Percentiles rank a stretch among this genome's conserved stretches.
Evolutionary conservation across 2,888 invertebrate species (phyloP).

Genomic region (Pterostichus madidus): DNA sequence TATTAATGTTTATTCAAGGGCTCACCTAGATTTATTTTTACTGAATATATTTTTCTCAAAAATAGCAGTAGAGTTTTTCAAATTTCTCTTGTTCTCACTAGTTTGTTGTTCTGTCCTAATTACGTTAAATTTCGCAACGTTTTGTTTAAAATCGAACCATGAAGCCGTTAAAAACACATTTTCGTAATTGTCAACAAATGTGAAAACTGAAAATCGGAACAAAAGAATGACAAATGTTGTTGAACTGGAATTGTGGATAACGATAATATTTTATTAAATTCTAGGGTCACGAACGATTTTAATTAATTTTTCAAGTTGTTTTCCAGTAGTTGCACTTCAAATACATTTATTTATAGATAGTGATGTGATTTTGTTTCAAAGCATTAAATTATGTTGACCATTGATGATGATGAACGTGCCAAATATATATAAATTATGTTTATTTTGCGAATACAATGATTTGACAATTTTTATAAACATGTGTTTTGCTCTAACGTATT

Average conservation of each 20-base stretch:
- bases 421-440: no score
- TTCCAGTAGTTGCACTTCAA: no score
- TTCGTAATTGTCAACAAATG: neutral
- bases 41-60: slow-evolving; percentile 2
- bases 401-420: no score
- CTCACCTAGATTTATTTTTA: neutral
- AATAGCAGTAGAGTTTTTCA: neutral
- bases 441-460: no score
- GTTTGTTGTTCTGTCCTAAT: slow-evolving; percentile 29
- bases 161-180: neutral
- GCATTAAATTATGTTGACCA: no score
- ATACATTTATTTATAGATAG: neutral
- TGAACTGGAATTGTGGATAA: slow-evolving; percentile 3
- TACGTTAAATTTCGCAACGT: slow-evolving; percentile 24
- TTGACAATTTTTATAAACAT: no score
- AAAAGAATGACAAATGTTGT: slow-evolving; percentile 2
- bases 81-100: slow-evolving; percentile 10
- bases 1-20: neutral
- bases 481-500: no score
- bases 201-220: neutral
- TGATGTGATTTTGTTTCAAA: neutral
- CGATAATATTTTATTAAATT: neutral
- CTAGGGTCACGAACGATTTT: neutral
- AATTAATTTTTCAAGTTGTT: slow-evolving; percentile 1
- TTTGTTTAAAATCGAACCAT: slow-evolving; percentile 13